These are phyloP conservation scores for Spodoptera exigua DNA, from an alignment of 2,888 invertebrate species.

Conservation along the genomic window DNA sequence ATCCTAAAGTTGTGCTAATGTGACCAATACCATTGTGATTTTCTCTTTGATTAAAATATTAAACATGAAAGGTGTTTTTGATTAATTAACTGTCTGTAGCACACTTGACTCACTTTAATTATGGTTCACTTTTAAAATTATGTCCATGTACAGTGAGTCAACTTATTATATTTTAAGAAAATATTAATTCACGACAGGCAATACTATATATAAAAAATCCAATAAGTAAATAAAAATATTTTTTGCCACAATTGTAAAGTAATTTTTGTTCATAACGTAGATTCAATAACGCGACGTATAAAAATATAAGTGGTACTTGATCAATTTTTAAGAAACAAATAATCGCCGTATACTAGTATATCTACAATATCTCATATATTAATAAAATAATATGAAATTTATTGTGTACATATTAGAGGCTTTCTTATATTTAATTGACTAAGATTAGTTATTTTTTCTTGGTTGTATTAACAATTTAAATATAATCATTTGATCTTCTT, in stretches of 20 bases:
- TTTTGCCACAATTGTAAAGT: constrained; percentile 3
- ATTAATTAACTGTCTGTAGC: constrained; percentile 1
- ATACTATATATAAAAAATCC: background rate
- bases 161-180: constrained; percentile 6
- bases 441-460: constrained; percentile 5
- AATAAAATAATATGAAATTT: constrained; percentile 4
- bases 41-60: constrained; percentile 5
- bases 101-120: background rate
- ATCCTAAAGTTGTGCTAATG: background rate
- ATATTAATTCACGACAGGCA: constrained; percentile 1
- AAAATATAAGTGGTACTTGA: constrained; percentile 27
- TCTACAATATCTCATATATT: constrained; percentile 7
- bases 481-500: constrained; percentile 3
- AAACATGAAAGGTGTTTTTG: constrained; percentile 3
- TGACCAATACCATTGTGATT: constrained; percentile 3
- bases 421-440: constrained; percentile 5
- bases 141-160: constrained; percentile 9
- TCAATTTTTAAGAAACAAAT: constrained; percentile 26
- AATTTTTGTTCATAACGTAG: constrained; percentile 6
- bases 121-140: background rate
- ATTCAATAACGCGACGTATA: too few species aligned
- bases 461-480: constrained; percentile 7
- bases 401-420: constrained; percentile 1
- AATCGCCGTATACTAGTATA: constrained; percentile 23
- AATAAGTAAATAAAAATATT: constrained; percentile 4